Percentiles rank a stretch among this genome's conserved stretches.
phyloP scores from a whole-genome alignment of 2,113 vertebrate genomes.

The Corythornis madagascariensis region DNA sequence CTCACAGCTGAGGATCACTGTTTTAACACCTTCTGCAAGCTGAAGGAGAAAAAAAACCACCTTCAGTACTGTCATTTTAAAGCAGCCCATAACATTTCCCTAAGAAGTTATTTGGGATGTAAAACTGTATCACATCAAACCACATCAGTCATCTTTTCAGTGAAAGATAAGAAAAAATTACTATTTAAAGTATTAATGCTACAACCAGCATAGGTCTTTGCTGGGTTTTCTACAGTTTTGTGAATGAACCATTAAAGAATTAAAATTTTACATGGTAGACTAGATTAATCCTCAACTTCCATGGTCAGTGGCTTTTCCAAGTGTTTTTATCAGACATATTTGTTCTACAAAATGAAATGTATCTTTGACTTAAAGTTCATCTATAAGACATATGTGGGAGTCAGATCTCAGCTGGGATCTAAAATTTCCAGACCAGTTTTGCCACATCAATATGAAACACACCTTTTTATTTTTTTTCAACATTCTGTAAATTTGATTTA shows the following conservation, averaged over 20 bases:
- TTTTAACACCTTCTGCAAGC: conserved; percentile 67
- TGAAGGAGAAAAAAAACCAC: not conserved
- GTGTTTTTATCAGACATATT: conserved; percentile 37
- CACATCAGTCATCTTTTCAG: conserved; percentile 2
- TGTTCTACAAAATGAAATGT: not conserved
- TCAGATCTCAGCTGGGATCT: not conserved
- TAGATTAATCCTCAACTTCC: not conserved
- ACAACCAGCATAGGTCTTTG: not conserved
- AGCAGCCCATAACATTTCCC: conserved; percentile 42
- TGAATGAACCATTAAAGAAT: not conserved
- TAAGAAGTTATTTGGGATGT: conserved; percentile 7
- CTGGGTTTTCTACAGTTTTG: not conserved
- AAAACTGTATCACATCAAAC: conserved; percentile 22
- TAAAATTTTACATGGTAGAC: not conserved
- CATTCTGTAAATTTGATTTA: not conserved
- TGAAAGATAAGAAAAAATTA: not conserved
- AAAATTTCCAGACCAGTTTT: not conserved
- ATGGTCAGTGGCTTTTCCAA: not conserved
- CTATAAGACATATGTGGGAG: not conserved
- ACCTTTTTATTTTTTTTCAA: not conserved
- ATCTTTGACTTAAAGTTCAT: not conserved
- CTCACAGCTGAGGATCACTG: conserved; percentile 65
- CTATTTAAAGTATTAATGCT: conserved; percentile 9
- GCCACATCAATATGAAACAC: not conserved
- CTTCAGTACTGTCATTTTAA: conserved; percentile 35